phyloP scores from a whole-genome alignment of 2,888 invertebrate genomes.

The Seira ritae region DNA sequence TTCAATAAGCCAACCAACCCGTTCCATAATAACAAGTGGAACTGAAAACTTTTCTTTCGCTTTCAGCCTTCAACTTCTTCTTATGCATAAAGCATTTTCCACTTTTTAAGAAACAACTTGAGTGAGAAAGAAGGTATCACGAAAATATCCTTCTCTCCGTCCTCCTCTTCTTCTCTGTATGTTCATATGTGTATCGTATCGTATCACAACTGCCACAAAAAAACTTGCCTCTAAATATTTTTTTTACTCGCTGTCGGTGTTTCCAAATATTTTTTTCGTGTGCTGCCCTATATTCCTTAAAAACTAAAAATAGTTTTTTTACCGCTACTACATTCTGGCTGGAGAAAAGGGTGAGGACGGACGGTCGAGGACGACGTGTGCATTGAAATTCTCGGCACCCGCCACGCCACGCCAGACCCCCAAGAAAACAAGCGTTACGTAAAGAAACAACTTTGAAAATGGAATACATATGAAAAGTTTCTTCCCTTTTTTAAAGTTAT shows the following conservation, averaged over 20 bases:
- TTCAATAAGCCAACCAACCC: conserved; percentile 38
- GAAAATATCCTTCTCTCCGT: conserved; percentile 1
- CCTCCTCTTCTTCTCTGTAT: conserved; percentile 21
- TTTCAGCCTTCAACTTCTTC: conserved; percentile 43
- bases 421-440: background rate
- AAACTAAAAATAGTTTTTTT: background rate
- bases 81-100: conserved; percentile 50
- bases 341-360: background rate
- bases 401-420: background rate
- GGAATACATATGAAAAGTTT: background rate
- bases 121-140: conserved; percentile 17
- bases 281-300: background rate
- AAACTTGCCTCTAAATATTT: background rate
- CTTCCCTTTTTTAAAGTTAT: background rate
- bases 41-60: conserved; percentile 38
- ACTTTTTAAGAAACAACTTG: conserved; percentile 30
- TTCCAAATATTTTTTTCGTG: background rate
- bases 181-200: background rate
- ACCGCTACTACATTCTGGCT: background rate
- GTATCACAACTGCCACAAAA: conserved; percentile 25
- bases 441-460: background rate
- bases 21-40: conserved; percentile 20
- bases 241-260: no score
- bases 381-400: background rate
- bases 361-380: conserved; percentile 3